Conservation (phyloP, 1,140 invertebrate species). For the Luehdorfia chinensis region DNA sequence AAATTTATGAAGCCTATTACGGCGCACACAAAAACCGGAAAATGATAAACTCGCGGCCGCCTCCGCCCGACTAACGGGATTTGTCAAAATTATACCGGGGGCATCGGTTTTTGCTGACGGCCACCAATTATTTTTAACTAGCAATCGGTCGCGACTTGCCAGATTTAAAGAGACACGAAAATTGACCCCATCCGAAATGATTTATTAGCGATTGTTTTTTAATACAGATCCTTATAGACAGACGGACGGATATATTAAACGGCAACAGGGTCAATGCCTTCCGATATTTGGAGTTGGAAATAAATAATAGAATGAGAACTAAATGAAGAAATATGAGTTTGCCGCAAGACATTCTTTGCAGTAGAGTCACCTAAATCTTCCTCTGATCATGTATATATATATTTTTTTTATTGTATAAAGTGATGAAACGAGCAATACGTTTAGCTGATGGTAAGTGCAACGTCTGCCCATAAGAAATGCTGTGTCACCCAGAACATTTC, state of each 20-base stretch:
- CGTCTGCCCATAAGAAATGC: no score
- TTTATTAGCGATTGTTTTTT: slow-evolving; percentile 16
- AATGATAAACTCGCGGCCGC: slow-evolving; percentile 53
- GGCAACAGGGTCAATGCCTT: slow-evolving; percentile 2
- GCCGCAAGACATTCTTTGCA: no score
- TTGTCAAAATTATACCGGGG: slow-evolving; percentile 54
- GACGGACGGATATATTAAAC: no score
- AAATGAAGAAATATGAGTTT: no score
- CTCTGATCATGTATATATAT: no score
- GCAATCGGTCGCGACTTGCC: slow-evolving; percentile 19
- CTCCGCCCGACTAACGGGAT: slow-evolving; percentile 47
- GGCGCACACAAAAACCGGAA: slow-evolving; percentile 55
- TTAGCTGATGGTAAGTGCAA: no score
- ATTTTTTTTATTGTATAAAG: no score
- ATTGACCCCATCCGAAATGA: slow-evolving; percentile 11
- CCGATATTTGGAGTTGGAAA: slow-evolving; percentile 1
- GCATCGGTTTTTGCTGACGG: slow-evolving; percentile 37
- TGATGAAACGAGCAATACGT: no score
- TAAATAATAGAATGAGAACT: slow-evolving; percentile 9
- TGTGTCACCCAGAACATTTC: no score
- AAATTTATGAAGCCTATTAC: slow-evolving; percentile 68
- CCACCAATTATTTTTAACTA: slow-evolving; percentile 62
- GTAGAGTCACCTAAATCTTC: no score
- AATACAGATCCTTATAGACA: neutral
- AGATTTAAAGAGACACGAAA: slow-evolving; percentile 18